A percentile compares a stretch with the other conserved stretches of the same genome.
Conservation (phyloP, 2,888 invertebrate species). For the Schrankia costaestrigalis region DNA sequence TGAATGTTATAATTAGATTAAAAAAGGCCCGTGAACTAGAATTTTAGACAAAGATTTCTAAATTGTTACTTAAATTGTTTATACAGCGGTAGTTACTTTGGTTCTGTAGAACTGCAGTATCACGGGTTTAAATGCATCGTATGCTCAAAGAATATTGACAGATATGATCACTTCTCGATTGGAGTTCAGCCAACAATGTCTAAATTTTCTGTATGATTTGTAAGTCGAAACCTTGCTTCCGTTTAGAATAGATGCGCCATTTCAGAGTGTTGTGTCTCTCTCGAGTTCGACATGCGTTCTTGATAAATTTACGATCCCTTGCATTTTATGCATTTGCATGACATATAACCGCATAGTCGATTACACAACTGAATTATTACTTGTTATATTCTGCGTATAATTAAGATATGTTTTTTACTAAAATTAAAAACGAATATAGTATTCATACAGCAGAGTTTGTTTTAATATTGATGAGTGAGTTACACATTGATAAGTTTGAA, state of each 20-base stretch:
- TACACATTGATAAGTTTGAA: constrained; percentile 38
- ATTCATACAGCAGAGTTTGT: constrained; percentile 36
- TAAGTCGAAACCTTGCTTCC: constrained; percentile 70
- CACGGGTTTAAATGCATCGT: constrained; percentile 63
- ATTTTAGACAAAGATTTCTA: constrained; percentile 42
- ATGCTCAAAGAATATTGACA: constrained; percentile 76
- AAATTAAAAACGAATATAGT: no score
- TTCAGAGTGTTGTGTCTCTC: constrained; percentile 66
- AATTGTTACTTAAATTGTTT: constrained; percentile 14
- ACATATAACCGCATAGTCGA: constrained; percentile 33
- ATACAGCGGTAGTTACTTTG: constrained; percentile 30
- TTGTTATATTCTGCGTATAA: constrained; percentile 29
- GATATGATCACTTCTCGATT: constrained; percentile 78
- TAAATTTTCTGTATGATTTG: constrained; percentile 76
- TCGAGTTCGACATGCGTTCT: constrained; percentile 62
- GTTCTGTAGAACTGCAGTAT: constrained; percentile 39
- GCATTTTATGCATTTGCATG: constrained; percentile 52
- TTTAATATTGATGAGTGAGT: constrained; percentile 41
- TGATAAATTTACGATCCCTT: constrained; percentile 64
- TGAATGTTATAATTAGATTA: constrained; percentile 71
- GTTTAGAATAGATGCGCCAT: constrained; percentile 74
- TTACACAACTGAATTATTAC: constrained; percentile 32
- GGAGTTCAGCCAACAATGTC: constrained; percentile 73
- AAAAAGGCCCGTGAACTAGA: constrained; percentile 47
- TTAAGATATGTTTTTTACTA: no score